Percentiles rank a stretch among this genome's conserved stretches.
These are phyloP conservation scores for Pseudococcus viburni DNA, from an alignment of 2,888 invertebrate genomes.

Conservation along the genomic window DNA sequence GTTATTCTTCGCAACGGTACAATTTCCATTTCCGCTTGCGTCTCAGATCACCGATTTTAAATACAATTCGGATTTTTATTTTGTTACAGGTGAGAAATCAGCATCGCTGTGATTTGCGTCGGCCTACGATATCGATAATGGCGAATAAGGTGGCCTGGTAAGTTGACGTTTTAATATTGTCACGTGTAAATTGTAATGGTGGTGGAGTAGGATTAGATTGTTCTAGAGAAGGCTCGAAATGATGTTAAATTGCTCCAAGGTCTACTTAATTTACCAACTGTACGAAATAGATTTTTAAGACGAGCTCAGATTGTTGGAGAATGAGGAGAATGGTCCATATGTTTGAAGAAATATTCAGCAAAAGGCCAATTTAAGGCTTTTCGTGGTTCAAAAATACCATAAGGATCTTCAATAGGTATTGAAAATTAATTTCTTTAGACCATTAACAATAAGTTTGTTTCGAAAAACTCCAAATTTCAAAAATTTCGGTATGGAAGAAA, in stretches of 20 bases:
- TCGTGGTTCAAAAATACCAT: no score
- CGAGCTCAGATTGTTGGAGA: no score
- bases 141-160: background rate
- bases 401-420: no score
- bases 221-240: background rate
- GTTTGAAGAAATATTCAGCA: no score
- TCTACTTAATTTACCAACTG: no score
- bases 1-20: background rate
- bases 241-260: background rate
- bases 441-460: no score
- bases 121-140: background rate
- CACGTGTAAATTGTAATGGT: background rate
- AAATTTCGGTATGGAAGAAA: no score
- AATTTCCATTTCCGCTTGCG: conserved; percentile 6
- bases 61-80: background rate
- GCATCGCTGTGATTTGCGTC: background rate
- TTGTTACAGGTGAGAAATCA: background rate
- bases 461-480: no score
- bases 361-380: no score
- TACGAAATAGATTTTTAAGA: no score
- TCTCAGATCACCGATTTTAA: conserved; percentile 9
- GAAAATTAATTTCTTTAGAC: no score
- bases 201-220: background rate
- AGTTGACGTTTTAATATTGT: background rate
- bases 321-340: no score